Percentiles rank a stretch among this genome's conserved stretches.
Conservation (phyloP, 2,888 invertebrate species). For the Trachelus troglodyta region DNA sequence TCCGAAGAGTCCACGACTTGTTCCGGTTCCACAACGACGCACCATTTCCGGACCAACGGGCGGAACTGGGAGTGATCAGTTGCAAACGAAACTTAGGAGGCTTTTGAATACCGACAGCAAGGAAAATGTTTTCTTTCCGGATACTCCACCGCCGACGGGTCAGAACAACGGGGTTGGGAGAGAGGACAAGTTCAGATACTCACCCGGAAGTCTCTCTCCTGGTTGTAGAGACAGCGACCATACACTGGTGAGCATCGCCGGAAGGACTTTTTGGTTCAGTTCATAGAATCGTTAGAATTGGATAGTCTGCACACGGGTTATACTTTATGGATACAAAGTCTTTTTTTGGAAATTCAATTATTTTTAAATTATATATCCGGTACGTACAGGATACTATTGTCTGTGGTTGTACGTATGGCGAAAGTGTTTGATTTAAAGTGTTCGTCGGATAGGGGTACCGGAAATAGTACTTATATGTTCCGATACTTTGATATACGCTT, state of each 20-base stretch:
- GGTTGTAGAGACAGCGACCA: slow-evolving; percentile 55
- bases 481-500: slow-evolving; percentile 11
- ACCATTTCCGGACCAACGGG: slow-evolving; percentile 57
- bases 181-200: slow-evolving; percentile 58
- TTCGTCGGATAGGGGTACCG: slow-evolving; percentile 16
- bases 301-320: too few species aligned
- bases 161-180: slow-evolving; percentile 35
- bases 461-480: slow-evolving; percentile 18
- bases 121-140: slow-evolving; percentile 74
- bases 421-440: neutral
- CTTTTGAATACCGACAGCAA: slow-evolving; percentile 81
- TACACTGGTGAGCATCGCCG: slow-evolving; percentile 30
- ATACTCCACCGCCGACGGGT: slow-evolving; percentile 44
- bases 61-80: slow-evolving; percentile 70
- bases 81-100: slow-evolving; percentile 83
- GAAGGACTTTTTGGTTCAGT: too few species aligned
- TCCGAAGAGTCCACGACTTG: slow-evolving; percentile 70
- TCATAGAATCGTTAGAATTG: too few species aligned
- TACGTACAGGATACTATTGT: neutral
- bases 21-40: slow-evolving; percentile 62
- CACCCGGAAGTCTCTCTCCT: slow-evolving; percentile 54
- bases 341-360: too few species aligned
- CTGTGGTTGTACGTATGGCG: too few species aligned
- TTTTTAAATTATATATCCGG: neutral
- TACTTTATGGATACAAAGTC: too few species aligned